Evolutionary conservation across 2,113 vertebrate species (phyloP), one percentile per base, ranked within the genome.

Genomic region (Takifugu bimaculatus): DNA sequence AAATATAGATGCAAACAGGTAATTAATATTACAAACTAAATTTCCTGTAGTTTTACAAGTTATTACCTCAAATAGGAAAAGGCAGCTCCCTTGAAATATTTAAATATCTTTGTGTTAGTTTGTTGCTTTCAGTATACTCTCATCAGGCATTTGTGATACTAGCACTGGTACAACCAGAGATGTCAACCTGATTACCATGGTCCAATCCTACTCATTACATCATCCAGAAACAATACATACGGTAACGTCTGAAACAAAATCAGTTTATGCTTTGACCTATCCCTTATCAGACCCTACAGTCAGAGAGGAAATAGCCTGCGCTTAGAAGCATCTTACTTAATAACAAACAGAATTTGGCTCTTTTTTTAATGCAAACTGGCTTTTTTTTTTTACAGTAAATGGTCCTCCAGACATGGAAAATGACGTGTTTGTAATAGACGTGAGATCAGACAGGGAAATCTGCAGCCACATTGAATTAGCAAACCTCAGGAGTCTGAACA

Each of bases 401-500:
- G 49, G 54, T 67, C 62, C 43, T 52, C 71, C 71, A 69, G 52
- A 32, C 52, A 35, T 26, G n/a, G 60, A 75, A 75, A 84, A 78
- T 82, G 67, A 79, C 56, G 25, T 57, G 54, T 75, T 47, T 58
- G 48, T 63, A 66, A 76, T 64, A 81, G 78, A 87, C 75, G 60
- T 3, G 14, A 81, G 65, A 88, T 87, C 82, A 85, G 85, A 81
- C 65, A 65, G 72, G 72, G 68, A 80, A 79, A 86, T 88, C 80
- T 84, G 35, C 57, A 72, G 68, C 82, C 82, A 75, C 74, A 86
- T 86, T 79, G 82, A 68, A 88, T 88, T 84, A 86, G 72, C 2
- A 45, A 74, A 72, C 62, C 78, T 85, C 71, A 73, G 76, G 67
- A 78, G 78, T 78, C 68, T 50, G 69, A 82, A 50, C 70, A 73